Evolutionary conservation across 2,113 vertebrate genomes (phyloP).

Genomic region (Sylvietta virens): DNA sequence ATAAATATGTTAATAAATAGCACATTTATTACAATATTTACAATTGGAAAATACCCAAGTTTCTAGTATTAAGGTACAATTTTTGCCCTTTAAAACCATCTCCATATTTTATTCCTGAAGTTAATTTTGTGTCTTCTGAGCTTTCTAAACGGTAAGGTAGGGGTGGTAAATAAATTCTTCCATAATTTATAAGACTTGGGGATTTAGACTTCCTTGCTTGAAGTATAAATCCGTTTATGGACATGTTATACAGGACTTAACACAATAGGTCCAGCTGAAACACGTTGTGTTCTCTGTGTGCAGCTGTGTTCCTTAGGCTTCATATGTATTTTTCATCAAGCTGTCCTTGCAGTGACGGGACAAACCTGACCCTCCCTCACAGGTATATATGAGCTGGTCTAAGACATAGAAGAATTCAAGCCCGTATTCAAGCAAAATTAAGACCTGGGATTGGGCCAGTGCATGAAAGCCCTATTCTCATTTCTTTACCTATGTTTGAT

Average conservation of each 20-base stretch:
- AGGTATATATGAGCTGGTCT: not conserved
- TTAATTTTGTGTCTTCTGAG: not conserved
- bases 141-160: not conserved
- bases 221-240: not conserved
- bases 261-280: not conserved
- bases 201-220: not conserved
- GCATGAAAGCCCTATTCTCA: not conserved
- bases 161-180: not conserved
- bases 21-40: not conserved
- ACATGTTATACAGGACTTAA: not conserved
- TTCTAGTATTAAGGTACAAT: not conserved
- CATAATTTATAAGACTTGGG: not conserved
- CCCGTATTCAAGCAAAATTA: not conserved
- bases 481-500: not conserved
- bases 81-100: not conserved
- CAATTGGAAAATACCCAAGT: not conserved
- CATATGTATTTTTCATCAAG: not conserved
- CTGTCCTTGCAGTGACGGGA: not conserved
- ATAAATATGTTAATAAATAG: not conserved
- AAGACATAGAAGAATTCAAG: not conserved
- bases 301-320: not conserved
- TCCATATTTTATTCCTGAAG: not conserved
- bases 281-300: accelerated
- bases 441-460: not conserved
- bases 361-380: not conserved